phyloP scores from a whole-genome alignment of 2,113 vertebrate genomes.

The Scomber japonicus region DNA sequence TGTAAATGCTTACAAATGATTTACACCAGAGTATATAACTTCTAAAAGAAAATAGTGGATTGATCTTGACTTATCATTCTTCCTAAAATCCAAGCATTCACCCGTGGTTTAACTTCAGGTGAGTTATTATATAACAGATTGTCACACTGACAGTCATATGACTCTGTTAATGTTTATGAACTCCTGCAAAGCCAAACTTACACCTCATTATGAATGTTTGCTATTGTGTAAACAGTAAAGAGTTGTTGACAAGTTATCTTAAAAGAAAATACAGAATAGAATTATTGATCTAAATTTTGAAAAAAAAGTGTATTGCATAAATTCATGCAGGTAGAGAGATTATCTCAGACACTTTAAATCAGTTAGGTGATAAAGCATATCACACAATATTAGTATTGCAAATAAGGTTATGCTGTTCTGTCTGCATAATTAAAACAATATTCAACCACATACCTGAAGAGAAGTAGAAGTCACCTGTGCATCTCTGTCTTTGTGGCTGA shows the following conservation, averaged over 20 bases:
- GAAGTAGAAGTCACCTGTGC: conserved; percentile 54
- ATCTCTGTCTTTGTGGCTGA: conserved; percentile 38
- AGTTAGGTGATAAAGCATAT: not conserved
- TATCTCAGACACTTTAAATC: not conserved
- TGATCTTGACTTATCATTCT: too few relatives aligned
- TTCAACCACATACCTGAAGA: conserved; percentile 61
- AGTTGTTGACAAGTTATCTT: not conserved
- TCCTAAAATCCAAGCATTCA: not conserved
- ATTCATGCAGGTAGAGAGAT: not conserved
- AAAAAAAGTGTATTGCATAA: not conserved
- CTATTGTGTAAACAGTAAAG: not conserved
- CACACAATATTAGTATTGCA: not conserved
- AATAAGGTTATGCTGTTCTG: not conserved
- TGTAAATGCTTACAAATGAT: conserved; percentile 1
- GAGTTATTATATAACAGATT: conserved; percentile 48
- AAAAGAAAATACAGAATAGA: not conserved
- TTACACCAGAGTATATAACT: not conserved
- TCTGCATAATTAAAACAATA: conserved; percentile 9
- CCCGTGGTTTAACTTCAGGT: conserved; percentile 21
- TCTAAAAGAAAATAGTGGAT: too few relatives aligned
- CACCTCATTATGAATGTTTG: not conserved
- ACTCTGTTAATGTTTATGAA: conserved; percentile 82
- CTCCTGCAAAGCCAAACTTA: not conserved
- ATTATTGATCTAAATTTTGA: not conserved
- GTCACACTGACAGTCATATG: conserved; percentile 78